phyloP scores from a whole-genome alignment of 2,888 invertebrate genomes.

The Seira musarum region DNA sequence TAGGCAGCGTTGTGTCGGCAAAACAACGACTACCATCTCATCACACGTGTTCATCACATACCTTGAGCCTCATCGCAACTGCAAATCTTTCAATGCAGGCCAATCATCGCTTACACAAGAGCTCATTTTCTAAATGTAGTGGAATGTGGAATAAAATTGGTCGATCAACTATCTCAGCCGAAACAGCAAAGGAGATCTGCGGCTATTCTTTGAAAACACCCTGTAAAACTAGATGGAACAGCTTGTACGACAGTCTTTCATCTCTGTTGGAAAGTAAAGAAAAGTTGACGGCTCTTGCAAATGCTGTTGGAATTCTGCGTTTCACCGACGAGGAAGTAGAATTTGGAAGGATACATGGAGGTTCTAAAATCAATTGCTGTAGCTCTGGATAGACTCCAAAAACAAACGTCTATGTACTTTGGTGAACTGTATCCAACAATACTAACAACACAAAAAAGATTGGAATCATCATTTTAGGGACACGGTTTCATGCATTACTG shows the following conservation, averaged over 20 bases:
- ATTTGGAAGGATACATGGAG: neutral
- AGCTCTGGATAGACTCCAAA: conserved; percentile 3
- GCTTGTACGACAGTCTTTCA: neutral
- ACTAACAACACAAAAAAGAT: no score
- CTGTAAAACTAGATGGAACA: conserved; percentile 15
- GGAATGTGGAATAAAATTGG: conserved; percentile 21
- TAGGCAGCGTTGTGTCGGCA: no score
- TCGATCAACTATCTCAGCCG: neutral
- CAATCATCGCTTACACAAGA: neutral
- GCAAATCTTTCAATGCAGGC: neutral
- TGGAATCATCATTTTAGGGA: no score
- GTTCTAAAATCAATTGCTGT: neutral
- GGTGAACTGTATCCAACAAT: neutral
- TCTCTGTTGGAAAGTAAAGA: neutral
- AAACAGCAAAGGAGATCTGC: conserved; percentile 7
- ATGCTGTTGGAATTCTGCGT: neutral
- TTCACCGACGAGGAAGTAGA: neutral
- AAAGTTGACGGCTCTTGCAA: neutral
- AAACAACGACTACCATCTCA: neutral
- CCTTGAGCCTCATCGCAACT: neutral
- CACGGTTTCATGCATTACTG: no score
- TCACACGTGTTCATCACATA: neutral
- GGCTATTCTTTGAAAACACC: neutral
- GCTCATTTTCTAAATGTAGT: neutral
- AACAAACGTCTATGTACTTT: neutral